Conservation (phyloP, 2,797 vertebrate genomes). For the Oryzias dopingdopingensis region DNA sequence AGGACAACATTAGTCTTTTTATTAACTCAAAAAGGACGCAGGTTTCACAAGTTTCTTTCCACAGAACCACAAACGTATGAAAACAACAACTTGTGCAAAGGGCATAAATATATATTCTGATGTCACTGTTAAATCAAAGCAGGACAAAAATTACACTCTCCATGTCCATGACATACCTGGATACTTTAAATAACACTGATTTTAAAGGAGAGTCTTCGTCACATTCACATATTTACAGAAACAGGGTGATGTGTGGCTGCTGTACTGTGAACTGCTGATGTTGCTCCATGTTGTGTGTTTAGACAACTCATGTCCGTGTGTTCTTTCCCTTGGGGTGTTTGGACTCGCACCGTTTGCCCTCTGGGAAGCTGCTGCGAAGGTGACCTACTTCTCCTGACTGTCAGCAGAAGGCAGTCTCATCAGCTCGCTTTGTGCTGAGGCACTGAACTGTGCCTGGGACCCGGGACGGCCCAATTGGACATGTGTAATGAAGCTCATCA, state of each 20-base stretch:
- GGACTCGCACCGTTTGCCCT: conserved; percentile 49
- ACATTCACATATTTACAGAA: conserved; percentile 27
- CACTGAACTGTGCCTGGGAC: conserved; percentile 74
- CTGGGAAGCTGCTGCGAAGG: conserved; percentile 66
- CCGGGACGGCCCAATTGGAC: conserved; percentile 66
- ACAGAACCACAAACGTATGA: conserved; percentile 53
- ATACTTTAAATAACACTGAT: conserved; percentile 44
- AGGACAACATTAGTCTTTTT: conserved; percentile 63
- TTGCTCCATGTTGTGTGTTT: conserved; percentile 28
- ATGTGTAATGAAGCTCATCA: conserved; percentile 72
- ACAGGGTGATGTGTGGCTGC: background rate
- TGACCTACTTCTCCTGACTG: conserved; percentile 80
- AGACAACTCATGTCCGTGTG: conserved; percentile 33
- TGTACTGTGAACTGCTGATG: conserved; percentile 24
- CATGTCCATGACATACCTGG: conserved; percentile 12
- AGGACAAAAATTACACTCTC: conserved; percentile 11
- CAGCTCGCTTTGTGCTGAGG: conserved; percentile 75
- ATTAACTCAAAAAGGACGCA: conserved; percentile 52
- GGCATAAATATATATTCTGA: conserved; percentile 68
- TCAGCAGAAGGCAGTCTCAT: conserved; percentile 74
- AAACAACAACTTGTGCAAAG: conserved; percentile 59
- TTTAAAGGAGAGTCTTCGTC: conserved; percentile 22
- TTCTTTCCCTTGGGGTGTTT: conserved; percentile 39
- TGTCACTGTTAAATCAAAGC: conserved; percentile 7
- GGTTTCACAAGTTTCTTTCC: conserved; percentile 47